These are phyloP conservation scores for Sminthurides bifidus DNA, from an alignment of 1,140 invertebrate genomes.

Conservation along the genomic window DNA sequence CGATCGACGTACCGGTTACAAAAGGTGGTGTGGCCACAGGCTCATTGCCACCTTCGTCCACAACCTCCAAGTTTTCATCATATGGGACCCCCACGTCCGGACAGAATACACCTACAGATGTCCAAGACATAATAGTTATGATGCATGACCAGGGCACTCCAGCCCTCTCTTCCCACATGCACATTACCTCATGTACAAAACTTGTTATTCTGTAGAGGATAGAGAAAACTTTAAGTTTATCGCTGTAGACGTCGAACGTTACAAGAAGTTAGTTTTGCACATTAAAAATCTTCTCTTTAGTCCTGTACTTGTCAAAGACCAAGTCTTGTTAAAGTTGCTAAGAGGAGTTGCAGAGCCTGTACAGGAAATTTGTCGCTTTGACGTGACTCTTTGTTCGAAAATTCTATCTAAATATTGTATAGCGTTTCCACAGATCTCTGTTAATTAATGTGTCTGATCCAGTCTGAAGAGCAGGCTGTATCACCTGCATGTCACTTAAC, in stretches of 20 bases:
- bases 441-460: too few relatives aligned
- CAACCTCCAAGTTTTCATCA: constrained; percentile 14
- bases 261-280: background rate
- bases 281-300: too few relatives aligned
- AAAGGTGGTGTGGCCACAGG: background rate
- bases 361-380: too few relatives aligned
- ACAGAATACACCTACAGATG: constrained; percentile 26
- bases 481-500: too few relatives aligned
- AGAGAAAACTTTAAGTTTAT: background rate
- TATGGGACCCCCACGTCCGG: constrained; percentile 10
- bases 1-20: constrained; percentile 12
- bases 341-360: too few relatives aligned
- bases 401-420: too few relatives aligned
- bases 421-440: too few relatives aligned
- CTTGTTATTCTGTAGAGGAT: background rate
- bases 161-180: background rate
- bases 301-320: too few relatives aligned
- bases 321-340: too few relatives aligned
- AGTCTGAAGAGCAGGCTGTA: too few relatives aligned
- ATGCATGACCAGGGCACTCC: background rate
- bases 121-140: constrained; percentile 27
- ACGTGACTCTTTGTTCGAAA: too few relatives aligned
- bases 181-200: background rate
- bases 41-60: background rate
- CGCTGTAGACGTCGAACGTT: background rate